Conservation (phyloP, 2,888 invertebrate genomes). For the Cryptus viduatorius region DNA sequence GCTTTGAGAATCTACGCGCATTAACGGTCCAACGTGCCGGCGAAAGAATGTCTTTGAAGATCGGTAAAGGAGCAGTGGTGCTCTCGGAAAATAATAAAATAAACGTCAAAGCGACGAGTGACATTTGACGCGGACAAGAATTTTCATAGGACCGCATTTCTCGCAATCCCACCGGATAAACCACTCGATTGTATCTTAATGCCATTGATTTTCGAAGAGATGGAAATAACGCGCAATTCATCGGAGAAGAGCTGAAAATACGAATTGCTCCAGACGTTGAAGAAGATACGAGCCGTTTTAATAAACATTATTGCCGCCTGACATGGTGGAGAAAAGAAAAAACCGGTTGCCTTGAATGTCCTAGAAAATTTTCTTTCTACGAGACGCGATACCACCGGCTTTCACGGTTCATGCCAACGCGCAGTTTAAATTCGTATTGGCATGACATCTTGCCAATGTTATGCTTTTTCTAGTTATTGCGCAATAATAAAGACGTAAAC, state of each 20-base stretch:
- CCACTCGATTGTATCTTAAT: not conserved
- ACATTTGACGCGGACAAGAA: slow-evolving; percentile 53
- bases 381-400: not conserved
- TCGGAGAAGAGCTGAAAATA: not conserved
- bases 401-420: slow-evolving; percentile 13
- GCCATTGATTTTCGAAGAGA: not conserved
- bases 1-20: not conserved
- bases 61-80: slow-evolving; percentile 4
- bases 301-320: not conserved
- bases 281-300: not conserved
- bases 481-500: slow-evolving; percentile 6
- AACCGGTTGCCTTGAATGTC: not conserved
- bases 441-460: slow-evolving; percentile 24
- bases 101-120: slow-evolving; percentile 27
- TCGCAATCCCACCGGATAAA: slow-evolving; percentile 14
- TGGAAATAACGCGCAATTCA: not conserved
- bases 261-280: not conserved
- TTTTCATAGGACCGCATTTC: slow-evolving; percentile 56
- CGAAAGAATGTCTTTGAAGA: slow-evolving; percentile 14
- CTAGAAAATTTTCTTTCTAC: not conserved
- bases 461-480: not conserved
- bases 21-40: slow-evolving; percentile 25
- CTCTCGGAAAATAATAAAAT: not conserved
- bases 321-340: not conserved
- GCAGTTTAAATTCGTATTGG: slow-evolving; percentile 16